Percentiles rank a stretch among this genome's conserved stretches.
Conservation (phyloP, 2,113 vertebrate species). For the Pseudonaja textilis region DNA sequence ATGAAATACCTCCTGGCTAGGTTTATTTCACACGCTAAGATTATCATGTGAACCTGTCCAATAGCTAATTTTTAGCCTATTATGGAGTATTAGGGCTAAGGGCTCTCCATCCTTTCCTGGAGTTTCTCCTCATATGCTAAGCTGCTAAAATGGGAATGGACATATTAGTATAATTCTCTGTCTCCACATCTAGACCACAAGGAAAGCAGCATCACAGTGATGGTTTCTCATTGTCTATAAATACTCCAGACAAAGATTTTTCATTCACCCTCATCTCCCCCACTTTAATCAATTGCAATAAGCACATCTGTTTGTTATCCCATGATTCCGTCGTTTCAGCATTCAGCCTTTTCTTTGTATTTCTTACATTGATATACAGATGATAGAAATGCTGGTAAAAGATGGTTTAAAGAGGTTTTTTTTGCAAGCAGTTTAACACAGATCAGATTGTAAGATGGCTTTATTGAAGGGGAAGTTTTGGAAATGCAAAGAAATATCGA, state of each 20-base stretch:
- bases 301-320: constrained; percentile 12
- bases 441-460: background rate
- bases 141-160: background rate
- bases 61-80: background rate
- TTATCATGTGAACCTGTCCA: background rate
- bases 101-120: background rate
- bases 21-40: background rate
- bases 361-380: background rate
- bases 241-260: background rate
- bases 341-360: background rate
- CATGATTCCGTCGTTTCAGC: background rate
- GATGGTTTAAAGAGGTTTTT: background rate
- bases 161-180: background rate
- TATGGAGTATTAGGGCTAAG: background rate
- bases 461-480: background rate
- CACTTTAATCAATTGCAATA: background rate
- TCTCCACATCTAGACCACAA: background rate
- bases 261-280: background rate
- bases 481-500: background rate
- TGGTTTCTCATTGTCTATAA: background rate
- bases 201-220: background rate
- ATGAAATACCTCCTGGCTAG: background rate
- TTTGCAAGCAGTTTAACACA: background rate
- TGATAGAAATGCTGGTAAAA: background rate
- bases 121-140: background rate